Conservation (phyloP, 2,113 vertebrate genomes). For the Zapornia atra region DNA sequence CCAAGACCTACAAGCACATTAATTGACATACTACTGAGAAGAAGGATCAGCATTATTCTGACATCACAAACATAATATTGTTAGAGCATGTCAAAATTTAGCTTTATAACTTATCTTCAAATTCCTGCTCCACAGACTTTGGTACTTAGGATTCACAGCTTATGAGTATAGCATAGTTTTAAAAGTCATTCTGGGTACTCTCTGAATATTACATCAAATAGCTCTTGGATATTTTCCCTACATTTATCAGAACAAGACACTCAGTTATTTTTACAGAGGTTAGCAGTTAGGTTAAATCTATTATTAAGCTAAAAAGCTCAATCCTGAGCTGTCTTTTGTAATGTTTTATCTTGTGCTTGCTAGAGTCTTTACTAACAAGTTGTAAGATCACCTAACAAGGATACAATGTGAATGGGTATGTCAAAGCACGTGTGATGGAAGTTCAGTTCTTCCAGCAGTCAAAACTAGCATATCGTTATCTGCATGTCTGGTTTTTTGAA, state of each 20-base stretch:
- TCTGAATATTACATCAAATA: not conserved
- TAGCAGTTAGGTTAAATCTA: not conserved
- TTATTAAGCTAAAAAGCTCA: not conserved
- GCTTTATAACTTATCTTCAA: not conserved
- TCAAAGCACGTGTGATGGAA: not conserved
- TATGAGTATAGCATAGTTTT: not conserved
- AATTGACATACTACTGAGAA: not conserved
- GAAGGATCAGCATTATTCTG: not conserved
- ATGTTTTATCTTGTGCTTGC: not conserved
- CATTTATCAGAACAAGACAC: not conserved
- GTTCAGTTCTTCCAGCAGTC: not conserved
- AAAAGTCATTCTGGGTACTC: not conserved
- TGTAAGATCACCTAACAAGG: not conserved
- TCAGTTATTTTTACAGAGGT: not conserved
- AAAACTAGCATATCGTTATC: not conserved
- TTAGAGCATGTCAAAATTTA: not conserved
- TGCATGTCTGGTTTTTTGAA: not conserved
- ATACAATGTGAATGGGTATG: not conserved
- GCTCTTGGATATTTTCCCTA: not conserved
- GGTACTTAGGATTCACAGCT: not conserved
- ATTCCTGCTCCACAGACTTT: not conserved
- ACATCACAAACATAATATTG: not conserved
- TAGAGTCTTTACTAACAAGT: not conserved
- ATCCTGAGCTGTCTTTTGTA: not conserved
- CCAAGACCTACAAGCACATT: not conserved